Base-by-base conservation (phyloP, 35 echinoderm and acorn worm genomes). In the Lytechinus variegatus region DNA sequence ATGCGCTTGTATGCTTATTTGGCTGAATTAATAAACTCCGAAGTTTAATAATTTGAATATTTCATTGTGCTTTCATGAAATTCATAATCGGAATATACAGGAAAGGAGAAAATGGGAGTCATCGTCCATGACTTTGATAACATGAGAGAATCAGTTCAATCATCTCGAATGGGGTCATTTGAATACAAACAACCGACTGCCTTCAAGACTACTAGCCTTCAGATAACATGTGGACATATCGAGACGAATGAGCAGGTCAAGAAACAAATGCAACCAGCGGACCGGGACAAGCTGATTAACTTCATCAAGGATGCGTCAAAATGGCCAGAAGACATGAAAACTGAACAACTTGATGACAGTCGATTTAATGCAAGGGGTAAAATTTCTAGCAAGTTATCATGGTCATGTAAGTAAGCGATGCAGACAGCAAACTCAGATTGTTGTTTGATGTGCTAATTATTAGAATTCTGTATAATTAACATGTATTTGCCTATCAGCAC, bases 91-190 rank as follows among this genome's bases (percentile, higher is more conserved):
- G 16, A 8, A 52, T 90, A 52, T 90, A 13, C 9, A 90, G 88
- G 88, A 13, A 90, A 90, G 52, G 6, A 90, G 2, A 90, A 90
- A 9, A 90, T 90, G 27, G 88, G 29, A 12, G 88, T 90, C 28
- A 90, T 90, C 27, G 88, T 54, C 29, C 88, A 90, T 54, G 88
- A 90, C 52, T 90, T 90, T 54, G 16, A 90, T 52, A 16, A 54
- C 16, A 52, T 90, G 10, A 21, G 52, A 3, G 27, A 52, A 14
- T 21, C 29, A 44, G 88, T 21, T 54, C 28, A 90, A 4, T 90
- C 88, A 52, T 90, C 88, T 54, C 88, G 88, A 3, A 44, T 12
- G 88, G 8, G 29, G 33, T 90, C 29, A 14, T 90, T 90, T 21
- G 10, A 33, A 16, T 52, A 10, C 52, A 90, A 90, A 44, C 88